These are phyloP conservation scores for Phaetusa simplex DNA, from an alignment of 2,113 vertebrate genomes.

Conservation along the genomic window DNA sequence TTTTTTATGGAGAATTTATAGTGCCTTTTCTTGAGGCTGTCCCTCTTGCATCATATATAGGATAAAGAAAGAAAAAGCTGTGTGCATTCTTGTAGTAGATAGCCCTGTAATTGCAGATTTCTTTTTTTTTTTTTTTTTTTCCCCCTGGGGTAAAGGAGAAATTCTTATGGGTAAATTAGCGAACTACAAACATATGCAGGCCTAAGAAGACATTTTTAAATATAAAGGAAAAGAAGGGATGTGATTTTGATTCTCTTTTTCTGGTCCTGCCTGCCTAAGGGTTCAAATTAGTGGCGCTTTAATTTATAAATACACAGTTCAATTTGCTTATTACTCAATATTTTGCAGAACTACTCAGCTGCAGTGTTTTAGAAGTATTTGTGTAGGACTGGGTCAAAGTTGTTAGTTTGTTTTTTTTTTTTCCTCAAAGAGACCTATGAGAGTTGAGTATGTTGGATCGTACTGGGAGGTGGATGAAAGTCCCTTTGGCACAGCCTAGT, in stretches of 20 bases:
- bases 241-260: slow-evolving; percentile 14
- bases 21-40: background rate
- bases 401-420: no score
- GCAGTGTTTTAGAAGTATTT: background rate
- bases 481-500: background rate
- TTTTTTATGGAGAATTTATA: background rate
- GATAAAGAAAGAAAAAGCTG: background rate
- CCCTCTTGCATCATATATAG: background rate
- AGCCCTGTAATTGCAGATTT: background rate
- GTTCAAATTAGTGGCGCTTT: background rate
- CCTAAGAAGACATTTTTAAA: background rate
- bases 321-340: background rate
- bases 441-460: background rate
- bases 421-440: background rate
- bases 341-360: background rate
- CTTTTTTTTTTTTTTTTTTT: background rate
- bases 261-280: background rate
- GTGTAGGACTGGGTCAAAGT: background rate
- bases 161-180: background rate
- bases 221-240: background rate
- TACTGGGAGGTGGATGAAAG: background rate
- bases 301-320: background rate
- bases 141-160: background rate
- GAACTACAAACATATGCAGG: background rate
- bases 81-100: background rate